These are phyloP conservation scores for Papilio protenor DNA, from an alignment of 2,888 invertebrate genomes.

Conservation along the genomic window DNA sequence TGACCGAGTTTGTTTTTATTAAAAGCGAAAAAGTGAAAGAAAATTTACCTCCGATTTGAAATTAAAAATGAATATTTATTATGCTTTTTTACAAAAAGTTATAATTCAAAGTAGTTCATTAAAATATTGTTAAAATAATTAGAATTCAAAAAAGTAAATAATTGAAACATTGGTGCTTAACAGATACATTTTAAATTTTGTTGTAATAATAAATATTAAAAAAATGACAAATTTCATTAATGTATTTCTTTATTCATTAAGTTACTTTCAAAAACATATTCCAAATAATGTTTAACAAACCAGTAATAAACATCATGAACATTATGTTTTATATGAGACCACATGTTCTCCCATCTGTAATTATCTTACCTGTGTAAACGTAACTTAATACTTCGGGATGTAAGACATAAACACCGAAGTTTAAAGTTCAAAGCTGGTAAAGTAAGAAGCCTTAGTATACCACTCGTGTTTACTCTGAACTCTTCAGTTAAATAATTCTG, in stretches of 20 bases:
- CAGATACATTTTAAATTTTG: no score
- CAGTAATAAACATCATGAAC: no score
- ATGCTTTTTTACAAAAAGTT: no score
- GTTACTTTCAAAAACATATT: no score
- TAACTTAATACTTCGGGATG: neutral
- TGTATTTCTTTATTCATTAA: no score
- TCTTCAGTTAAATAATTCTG: conserved; percentile 46
- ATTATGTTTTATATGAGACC: neutral
- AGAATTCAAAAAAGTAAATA: no score
- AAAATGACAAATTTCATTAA: no score
- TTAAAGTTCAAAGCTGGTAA: conserved; percentile 42
- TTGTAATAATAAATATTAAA: no score
- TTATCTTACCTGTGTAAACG: neutral
- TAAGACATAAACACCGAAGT: neutral
- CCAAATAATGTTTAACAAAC: no score
- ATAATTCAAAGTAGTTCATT: neutral
- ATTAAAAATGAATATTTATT: no score
- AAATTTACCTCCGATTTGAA: neutral
- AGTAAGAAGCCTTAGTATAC: conserved; percentile 46
- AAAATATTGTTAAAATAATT: no score
- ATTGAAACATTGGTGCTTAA: no score
- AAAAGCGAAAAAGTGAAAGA: neutral
- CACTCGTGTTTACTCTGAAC: conserved; percentile 47
- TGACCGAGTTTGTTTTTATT: neutral
- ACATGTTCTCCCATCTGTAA: neutral